Evolutionary conservation across 2,113 vertebrate genomes (phyloP), one percentile per base, ranked within the genome.

Genomic region (Hirundichthys speculiger): DNA sequence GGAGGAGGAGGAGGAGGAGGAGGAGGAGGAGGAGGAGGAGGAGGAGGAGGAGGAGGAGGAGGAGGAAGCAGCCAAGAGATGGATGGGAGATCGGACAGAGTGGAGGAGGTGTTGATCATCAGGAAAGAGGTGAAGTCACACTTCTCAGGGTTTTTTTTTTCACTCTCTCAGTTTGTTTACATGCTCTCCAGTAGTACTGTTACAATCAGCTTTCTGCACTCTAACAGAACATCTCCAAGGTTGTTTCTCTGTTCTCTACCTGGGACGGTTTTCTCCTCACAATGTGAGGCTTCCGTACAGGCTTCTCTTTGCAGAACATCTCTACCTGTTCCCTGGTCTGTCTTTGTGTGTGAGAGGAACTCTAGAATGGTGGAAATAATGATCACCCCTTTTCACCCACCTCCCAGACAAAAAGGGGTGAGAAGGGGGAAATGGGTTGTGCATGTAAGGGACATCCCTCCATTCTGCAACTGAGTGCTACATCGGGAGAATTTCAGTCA

Each of bases 21-120:
- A 24, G 10, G 16, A 57, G 38, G 43, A 3, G 3, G 24, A 49
- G 46, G 50, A 68, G 24, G 42, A 51, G 0, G 11, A 41, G 25
- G 58, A 53, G 24, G 24, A 53, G 16, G 45, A 50, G 47, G 62
- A 43, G 50, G 25, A 47, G 16, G 53, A 53, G 22, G 19, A 39
- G 58, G 1, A 62, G 34, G 73, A 3, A 34, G 9, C 5, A 14
- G 46, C 50, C 14, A 11, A 58, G 55, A 49, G 13, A 0, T 2
- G 4, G 56, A 22, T 48, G 47, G 59, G 25, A 50, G 25, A 42
- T 39, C 50, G 65, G 75, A 67, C 63, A 69, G 40, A 69, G 51
- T 10, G 30, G 30, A 1, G 0, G 43, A 79, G 38, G 78, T 55
- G 66, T 59, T 52, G 56, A 60, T 69, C 47, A 52, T 52, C 39